Evolutionary conservation across 2,888 invertebrate genomes (phyloP), one percentile per base, ranked within the genome.

Genomic region (Sphaerophoria rueppellii): DNA sequence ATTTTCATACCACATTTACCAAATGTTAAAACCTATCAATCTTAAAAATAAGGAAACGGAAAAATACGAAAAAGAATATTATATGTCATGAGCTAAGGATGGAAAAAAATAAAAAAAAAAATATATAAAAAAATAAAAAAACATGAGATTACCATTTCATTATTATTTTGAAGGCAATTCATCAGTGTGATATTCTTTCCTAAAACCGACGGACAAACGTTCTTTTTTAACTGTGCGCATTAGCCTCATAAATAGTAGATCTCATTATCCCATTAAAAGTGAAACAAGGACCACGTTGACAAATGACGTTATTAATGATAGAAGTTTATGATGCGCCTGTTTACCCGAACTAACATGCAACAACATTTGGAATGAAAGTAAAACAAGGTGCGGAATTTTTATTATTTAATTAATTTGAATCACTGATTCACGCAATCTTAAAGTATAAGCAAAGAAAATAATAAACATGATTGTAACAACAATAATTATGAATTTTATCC

Each of bases 401-500:
- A 83, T 85, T 80, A 85, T 85, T 85, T 85, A 85, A 85, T 85
- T 85, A 85, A 85, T 85, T 80, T 76, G 83, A 80, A 85, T 85
- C 83, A 85, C 80, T 85, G 83, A 76, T 85, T 80, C 83, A 85
- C 83, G 83, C 83, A 60, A 79, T 82, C 80, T 79, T 60, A 46
- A 16, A 6, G 4, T 14, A 11, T 61, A 63, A 63, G 63, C 63
- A 34, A 48, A 86, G 89, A 87, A 89, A 88, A 89, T 89, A 88
- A 88, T 88, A 89, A 87, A 89, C 90, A 90, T 90, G 89, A 90
- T 91, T 91, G 91, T 91, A 91, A 91, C 91, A 91, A 91, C 91
- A 88, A 91, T 91, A 91, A 91, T 91, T 91, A 91, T 91, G 91
- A 91, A 90, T 91, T 90, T 90, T 91, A 91, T 91, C 91, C 91